Percentiles rank a stretch among this genome's conserved stretches.
Conservation (phyloP, 2,113 vertebrate genomes). For the Cephalopterus ornatus region DNA sequence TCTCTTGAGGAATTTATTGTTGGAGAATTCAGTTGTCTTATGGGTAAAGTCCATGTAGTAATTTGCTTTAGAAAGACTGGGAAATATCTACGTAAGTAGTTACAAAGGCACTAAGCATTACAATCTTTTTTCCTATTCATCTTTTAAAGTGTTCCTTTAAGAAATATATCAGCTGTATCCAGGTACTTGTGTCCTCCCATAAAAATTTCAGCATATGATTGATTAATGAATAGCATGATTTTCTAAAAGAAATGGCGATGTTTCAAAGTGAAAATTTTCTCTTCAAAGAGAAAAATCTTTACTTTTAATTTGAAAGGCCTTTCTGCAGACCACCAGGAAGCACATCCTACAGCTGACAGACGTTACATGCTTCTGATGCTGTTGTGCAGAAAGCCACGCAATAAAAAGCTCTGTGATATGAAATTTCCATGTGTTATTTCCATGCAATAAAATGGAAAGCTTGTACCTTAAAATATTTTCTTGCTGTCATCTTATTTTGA, state of each 20-base stretch:
- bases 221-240: not conserved
- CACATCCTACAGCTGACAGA: not conserved
- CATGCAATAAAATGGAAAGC: not conserved
- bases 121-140: not conserved
- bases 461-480: not conserved
- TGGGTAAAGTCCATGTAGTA: not conserved
- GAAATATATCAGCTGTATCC: not conserved
- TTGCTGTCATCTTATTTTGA: not conserved
- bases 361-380: not conserved
- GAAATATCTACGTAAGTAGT: not conserved
- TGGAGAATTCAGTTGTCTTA: not conserved
- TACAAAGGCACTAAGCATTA: not conserved
- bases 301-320: not conserved
- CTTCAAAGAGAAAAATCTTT: not conserved
- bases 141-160: not conserved
- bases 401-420: not conserved
- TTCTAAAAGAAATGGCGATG: not conserved
- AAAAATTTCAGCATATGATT: not conserved
- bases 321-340: not conserved
- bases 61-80: conserved; percentile 15
- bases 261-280: not conserved
- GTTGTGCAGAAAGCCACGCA: not conserved
- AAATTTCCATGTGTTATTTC: too few relatives aligned
- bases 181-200: not conserved
- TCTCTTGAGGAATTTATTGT: conserved; percentile 1